Evolutionary conservation across 1,140 invertebrate species (phyloP), one percentile per base, ranked within the genome.

Genomic region (Adoxophyes honmai): DNA sequence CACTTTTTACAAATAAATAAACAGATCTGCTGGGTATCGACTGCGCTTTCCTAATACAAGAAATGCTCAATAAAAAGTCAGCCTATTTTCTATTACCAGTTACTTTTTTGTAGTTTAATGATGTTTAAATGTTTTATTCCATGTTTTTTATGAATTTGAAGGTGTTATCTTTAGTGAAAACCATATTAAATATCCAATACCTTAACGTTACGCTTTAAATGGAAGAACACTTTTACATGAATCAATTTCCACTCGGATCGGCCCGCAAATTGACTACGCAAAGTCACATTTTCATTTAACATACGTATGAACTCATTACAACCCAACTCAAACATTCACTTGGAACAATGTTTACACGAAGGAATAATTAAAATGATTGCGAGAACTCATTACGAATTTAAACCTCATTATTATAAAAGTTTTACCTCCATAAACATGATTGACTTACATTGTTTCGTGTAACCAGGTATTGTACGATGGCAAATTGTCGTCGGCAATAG

Each of bases 391-490:
- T 33, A 18, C n/a, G n/a, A 48, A 48, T n/a, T 48, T 2, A 18
- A 28, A 48, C 9, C 42, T 48, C 21, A 48, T 48, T 48, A 48
- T 48, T 10, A 18, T 6, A 21, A 28, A 28, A 48, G 10, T 48
- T 48, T 44, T 18, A n/a, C 42, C 11, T 60, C 37, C 51, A 33
- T 55, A 39, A 18, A 52, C 37, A n/a, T 28, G 15, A 21, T 35
- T 34, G 15, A 59, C 52, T 33, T 15, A 44, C 1, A 5, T 11
- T 39, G 0, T 33, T 37, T 42, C 28, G 34, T 48, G 9, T 55
- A 37, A 36, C 4, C 89, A 99, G 96, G 97, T 99, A 60, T 91
- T 99, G 66, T 99, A 99, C 90, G 98, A 99, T 90, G 98, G 98
- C 59, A 98, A 98, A 90, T 90, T 99, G 72, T 98, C 98, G 61